phyloP scores from a whole-genome alignment of 2,113 vertebrate genomes.

The Antechinus flavipes region DNA sequence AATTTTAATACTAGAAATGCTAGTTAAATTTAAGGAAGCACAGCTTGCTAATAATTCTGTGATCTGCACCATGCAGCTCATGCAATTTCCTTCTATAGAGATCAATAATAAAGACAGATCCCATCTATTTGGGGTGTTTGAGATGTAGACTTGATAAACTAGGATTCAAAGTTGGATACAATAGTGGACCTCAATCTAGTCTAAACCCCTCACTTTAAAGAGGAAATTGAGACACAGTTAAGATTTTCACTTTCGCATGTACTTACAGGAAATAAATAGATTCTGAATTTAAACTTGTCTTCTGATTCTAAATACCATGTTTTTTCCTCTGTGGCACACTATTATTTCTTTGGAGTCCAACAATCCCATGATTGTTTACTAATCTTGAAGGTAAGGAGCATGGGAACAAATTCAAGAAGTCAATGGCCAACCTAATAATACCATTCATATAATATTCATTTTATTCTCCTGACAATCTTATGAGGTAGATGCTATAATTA shows the following conservation, averaged over 20 bases:
- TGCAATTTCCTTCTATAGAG: not conserved
- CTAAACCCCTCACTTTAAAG: not conserved
- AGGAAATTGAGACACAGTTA: not conserved
- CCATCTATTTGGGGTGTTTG: not conserved
- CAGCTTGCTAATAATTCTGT: not conserved
- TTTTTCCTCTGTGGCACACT: not conserved
- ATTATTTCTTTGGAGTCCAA: not conserved
- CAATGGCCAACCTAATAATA: not conserved
- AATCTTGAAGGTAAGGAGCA: not conserved
- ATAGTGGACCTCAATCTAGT: not conserved
- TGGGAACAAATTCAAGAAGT: not conserved
- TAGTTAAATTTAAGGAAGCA: not conserved
- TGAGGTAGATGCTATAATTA: not conserved
- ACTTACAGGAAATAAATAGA: not conserved
- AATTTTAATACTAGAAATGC: not conserved
- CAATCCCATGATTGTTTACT: not conserved
- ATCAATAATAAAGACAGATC: not conserved
- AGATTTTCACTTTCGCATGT: not conserved
- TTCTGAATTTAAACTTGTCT: not conserved
- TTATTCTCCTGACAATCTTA: not conserved
- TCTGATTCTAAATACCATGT: not conserved
- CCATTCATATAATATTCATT: not conserved
- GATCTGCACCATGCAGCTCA: not conserved
- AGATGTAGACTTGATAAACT: not conserved
- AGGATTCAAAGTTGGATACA: not conserved